Evolutionary conservation across 2,113 vertebrate genomes (phyloP).

Genomic region (Addax nasomaculatus): DNA sequence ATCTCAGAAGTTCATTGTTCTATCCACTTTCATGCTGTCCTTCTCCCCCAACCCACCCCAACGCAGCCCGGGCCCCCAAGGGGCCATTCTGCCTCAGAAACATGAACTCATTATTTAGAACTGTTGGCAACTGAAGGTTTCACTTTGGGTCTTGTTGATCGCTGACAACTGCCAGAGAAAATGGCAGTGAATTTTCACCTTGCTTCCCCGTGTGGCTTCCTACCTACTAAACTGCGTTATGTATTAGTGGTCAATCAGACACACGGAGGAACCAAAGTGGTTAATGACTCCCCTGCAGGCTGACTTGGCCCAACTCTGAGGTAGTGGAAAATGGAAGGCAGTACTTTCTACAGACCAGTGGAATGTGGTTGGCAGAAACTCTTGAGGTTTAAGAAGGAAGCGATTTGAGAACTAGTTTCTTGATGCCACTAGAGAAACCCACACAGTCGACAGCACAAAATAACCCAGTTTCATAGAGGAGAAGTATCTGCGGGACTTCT

Average conservation of each 20-base stretch:
- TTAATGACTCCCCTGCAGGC: neutral
- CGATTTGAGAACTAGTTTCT: neutral
- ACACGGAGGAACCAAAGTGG: neutral
- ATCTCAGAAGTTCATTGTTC: neutral
- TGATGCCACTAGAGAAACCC: neutral
- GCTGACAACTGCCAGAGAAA: constrained; percentile 27
- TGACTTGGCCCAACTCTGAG: neutral
- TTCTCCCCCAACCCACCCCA: neutral
- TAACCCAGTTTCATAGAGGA: neutral
- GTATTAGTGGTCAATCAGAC: neutral
- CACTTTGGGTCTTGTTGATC: neutral
- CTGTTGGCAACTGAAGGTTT: neutral
- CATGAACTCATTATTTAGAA: neutral
- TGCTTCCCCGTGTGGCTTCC: neutral
- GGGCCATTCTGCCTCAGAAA: neutral
- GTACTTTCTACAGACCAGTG: neutral
- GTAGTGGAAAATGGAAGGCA: neutral
- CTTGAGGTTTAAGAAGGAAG: neutral
- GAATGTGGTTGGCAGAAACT: neutral
- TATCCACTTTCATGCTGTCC: neutral
- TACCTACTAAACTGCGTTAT: neutral
- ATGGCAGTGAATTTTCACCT: neutral
- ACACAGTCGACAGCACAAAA: neutral
- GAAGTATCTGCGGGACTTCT: neutral
- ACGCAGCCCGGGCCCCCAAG: neutral